Percentiles rank a stretch among this genome's conserved stretches.
Evolutionary conservation across 2,113 vertebrate species (phyloP).

Genomic region (Silurus glanis): DNA sequence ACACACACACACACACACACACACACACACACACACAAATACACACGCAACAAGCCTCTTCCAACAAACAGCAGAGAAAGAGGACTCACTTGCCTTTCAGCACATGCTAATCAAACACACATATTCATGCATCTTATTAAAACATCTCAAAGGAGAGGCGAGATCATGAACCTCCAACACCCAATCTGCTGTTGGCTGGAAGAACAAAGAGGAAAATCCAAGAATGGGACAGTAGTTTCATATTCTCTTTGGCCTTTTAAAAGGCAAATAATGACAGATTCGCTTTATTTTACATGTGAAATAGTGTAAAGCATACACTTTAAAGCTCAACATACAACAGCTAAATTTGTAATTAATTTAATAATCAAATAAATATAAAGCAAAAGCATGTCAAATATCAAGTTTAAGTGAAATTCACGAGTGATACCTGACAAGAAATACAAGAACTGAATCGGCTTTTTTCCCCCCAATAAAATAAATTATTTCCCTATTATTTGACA

Average conservation of each 20-base stretch:
- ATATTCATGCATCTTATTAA: conserved; percentile 38
- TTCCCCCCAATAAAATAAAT: no score
- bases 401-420: not conserved
- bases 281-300: not conserved
- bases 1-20: not conserved
- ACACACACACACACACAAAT: not conserved
- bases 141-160: conserved; percentile 33
- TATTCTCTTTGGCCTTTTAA: not conserved
- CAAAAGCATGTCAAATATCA: not conserved
- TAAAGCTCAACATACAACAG: not conserved
- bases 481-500: no score
- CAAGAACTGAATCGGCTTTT: no score
- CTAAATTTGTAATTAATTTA: not conserved
- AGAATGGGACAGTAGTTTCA: not conserved
- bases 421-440: not conserved
- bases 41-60: conserved; percentile 11
- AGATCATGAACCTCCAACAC: conserved; percentile 23
- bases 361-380: not conserved
- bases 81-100: conserved; percentile 27
- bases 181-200: conserved; percentile 12
- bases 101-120: conserved; percentile 30
- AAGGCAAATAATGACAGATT: conserved; percentile 1
- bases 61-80: conserved; percentile 27
- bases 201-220: conserved; percentile 16
- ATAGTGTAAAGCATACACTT: not conserved